These are phyloP conservation scores for Zaprionus kolodkinae DNA, from an alignment of 1,140 invertebrate species.

Conservation along the genomic window DNA sequence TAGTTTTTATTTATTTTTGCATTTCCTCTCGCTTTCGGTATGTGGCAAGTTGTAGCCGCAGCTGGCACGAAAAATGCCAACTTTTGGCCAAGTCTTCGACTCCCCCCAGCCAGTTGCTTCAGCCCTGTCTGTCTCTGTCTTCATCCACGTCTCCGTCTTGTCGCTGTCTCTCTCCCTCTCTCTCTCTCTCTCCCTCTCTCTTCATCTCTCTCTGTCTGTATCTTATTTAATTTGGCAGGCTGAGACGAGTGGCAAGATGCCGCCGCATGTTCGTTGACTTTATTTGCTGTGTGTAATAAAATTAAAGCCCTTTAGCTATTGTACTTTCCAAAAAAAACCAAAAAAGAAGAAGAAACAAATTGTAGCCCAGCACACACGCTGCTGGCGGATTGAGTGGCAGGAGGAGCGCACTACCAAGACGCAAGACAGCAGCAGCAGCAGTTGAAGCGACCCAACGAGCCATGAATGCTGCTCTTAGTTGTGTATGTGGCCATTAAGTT, in stretches of 20 bases:
- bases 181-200: slow-evolving; percentile 27
- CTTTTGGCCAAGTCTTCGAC: slow-evolving; percentile 51
- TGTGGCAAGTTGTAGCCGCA: slow-evolving; percentile 73
- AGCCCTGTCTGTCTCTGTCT: background rate
- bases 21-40: slow-evolving; percentile 41
- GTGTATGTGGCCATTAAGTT: slow-evolving; percentile 78
- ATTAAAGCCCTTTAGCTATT: slow-evolving; percentile 83
- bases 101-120: too few species aligned
- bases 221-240: slow-evolving; percentile 76
- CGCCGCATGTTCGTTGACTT: slow-evolving; percentile 78
- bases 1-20: slow-evolving; percentile 16
- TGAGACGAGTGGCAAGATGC: slow-evolving; percentile 29
- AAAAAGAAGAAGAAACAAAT: slow-evolving; percentile 59
- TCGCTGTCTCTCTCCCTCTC: slow-evolving; percentile 9
- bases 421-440: background rate
- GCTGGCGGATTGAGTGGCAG: background rate
- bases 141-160: background rate
- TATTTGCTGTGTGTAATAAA: slow-evolving; percentile 82
- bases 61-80: slow-evolving; percentile 73
- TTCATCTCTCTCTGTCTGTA: slow-evolving; percentile 44
- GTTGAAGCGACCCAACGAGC: slow-evolving; percentile 62
- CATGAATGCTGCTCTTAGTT: slow-evolving; percentile 78
- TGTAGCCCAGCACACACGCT: slow-evolving; percentile 51
- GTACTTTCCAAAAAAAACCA: slow-evolving; percentile 57
- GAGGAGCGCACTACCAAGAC: background rate